A percentile compares a stretch with the other conserved stretches of the same genome.
Conservation (phyloP, 2,888 invertebrate genomes). For the Dysmachus trigonus region DNA sequence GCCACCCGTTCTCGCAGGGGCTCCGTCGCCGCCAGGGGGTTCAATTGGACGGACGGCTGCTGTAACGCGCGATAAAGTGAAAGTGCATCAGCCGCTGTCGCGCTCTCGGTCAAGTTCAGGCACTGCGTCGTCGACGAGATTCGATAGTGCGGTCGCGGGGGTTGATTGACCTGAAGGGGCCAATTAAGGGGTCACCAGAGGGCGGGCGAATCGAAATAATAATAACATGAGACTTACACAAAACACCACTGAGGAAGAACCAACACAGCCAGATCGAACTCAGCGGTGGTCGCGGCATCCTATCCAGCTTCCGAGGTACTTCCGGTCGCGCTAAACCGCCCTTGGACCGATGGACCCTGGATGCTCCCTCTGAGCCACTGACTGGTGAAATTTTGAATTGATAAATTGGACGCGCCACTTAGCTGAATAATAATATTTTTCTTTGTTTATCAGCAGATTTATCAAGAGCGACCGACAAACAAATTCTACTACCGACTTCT, state of each 20-base stretch:
- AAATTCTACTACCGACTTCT: not conserved
- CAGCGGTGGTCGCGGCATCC: conserved; percentile 23
- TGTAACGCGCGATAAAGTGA: not conserved
- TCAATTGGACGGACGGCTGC: not conserved
- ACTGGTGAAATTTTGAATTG: not conserved
- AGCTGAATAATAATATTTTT: not conserved
- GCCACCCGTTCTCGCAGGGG: not conserved
- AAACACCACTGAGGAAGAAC: not conserved
- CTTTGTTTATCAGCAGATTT: not conserved
- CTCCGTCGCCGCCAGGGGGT: not conserved
- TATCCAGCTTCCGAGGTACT: conserved; percentile 6
- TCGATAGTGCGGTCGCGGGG: not conserved
- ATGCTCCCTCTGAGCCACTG: not conserved
- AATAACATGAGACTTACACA: conserved; percentile 17
- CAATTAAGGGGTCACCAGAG: not conserved
- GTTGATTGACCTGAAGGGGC: conserved; percentile 3
- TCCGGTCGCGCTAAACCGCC: conserved; percentile 1
- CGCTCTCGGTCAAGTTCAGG: conserved; percentile 32
- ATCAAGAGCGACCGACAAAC: not conserved
- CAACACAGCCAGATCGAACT: not conserved
- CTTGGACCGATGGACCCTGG: not conserved
- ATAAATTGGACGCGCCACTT: not conserved
- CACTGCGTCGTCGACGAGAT: not conserved
- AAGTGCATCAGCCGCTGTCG: not conserved
- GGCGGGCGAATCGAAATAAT: not conserved